phyloP scores from a whole-genome alignment of 1,140 invertebrate genomes.

The Neodiprion lecontei region DNA sequence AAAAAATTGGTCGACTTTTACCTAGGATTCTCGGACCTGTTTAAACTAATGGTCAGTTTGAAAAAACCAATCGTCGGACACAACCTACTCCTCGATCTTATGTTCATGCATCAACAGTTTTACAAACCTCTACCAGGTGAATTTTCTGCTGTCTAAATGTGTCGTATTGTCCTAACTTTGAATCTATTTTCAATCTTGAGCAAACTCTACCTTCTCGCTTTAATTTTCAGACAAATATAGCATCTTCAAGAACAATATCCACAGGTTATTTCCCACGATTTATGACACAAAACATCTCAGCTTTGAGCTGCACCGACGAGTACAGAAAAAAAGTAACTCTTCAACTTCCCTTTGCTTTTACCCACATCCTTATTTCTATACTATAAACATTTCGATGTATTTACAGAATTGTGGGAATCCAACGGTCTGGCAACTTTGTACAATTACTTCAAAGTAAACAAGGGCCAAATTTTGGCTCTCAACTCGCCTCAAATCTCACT shows the following conservation, averaged over 20 bases:
- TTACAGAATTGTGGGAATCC: conserved; percentile 61
- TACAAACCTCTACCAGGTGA: conserved; percentile 71
- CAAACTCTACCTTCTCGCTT: background rate
- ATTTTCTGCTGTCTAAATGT: conserved; percentile 19
- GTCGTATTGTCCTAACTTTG: no score
- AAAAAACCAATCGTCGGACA: conserved; percentile 80
- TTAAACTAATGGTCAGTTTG: conserved; percentile 64
- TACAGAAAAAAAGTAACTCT: conserved; percentile 55
- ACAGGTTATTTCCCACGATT: conserved; percentile 70
- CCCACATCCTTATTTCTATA: background rate
- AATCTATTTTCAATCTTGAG: no score
- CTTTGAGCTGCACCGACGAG: conserved; percentile 59
- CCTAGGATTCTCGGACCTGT: conserved; percentile 73
- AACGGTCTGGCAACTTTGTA: conserved; percentile 65
- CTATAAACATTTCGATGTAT: background rate
- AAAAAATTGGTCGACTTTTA: conserved; percentile 60
- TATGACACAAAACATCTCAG: conserved; percentile 79
- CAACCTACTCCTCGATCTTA: conserved; percentile 75
- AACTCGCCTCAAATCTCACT: conserved; percentile 55
- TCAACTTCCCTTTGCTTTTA: conserved; percentile 19
- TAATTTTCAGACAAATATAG: conserved; percentile 64
- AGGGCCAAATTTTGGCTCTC: conserved; percentile 46
- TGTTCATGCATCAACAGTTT: conserved; percentile 78
- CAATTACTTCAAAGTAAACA: conserved; percentile 63
- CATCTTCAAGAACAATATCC: conserved; percentile 70